Base-by-base conservation (phyloP, 2,888 invertebrate species). In the Chrysodeixis includens region DNA sequence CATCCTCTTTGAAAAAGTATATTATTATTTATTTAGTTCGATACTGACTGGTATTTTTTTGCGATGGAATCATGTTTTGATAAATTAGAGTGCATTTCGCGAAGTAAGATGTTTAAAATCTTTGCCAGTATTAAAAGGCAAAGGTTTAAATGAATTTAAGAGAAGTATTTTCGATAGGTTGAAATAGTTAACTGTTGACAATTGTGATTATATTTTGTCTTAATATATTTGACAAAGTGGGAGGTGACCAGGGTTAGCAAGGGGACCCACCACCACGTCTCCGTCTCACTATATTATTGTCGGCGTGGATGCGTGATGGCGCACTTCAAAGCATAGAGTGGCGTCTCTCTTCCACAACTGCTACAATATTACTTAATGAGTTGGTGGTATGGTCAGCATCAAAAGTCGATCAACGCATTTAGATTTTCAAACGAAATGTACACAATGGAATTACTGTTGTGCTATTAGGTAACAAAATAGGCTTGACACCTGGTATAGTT, bases 21-120 rank as follows among this genome's bases (percentile, higher is more conserved):
- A 54, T 26, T 26, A 62, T 65, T 40, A 53, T 58, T 74, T 78
- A 78, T 57, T 65, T 69, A n/a, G 35, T 53, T 26, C n/a, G 56
- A 60, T 66, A 56, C 18, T 14, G 59, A 30, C 14, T 32, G 46
- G 26, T 49, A 49, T 69, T 62, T 75, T 78, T 59, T 62, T 69
- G 57, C 22, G 30, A 65, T 57, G 32, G 22, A 18, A 55, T 52
- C 35, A 54, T 69, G 30, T 57, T 55, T 8, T 57, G 52, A 16
- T 16, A 74, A 62, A 60, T 62, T 64, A 78, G 46, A 62, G 46
- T 65, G 62, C 62, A 65, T 35, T 65, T 77, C 18, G 14, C 26
- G 22, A 52, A 52, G 26, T 52, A 26, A 52, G 14, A 12, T 14
- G n/a, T 26, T 26, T 52, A 26, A 26, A 49, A 49, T 18, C 3